Percentiles rank a stretch among this genome's conserved stretches.
Evolutionary conservation across 2,888 invertebrate species (phyloP).

Genomic region (Aspidiotus rigidus): DNA sequence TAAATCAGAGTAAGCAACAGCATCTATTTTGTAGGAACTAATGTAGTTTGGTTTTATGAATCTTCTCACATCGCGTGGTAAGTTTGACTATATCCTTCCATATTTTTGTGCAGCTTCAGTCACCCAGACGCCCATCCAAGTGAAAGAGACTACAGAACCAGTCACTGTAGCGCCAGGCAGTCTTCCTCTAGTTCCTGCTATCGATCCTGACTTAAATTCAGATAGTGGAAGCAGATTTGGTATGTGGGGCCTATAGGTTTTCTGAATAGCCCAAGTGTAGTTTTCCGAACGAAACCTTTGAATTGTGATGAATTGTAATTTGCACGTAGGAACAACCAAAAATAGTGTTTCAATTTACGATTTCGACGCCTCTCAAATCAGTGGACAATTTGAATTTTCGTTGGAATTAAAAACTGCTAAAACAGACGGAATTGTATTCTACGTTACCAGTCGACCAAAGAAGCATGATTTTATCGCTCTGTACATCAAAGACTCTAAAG

Average conservation of each 20-base stretch:
- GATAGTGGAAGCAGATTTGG: constrained; percentile 56
- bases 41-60: too few species aligned
- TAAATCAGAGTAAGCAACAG: too few species aligned
- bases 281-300: too few species aligned
- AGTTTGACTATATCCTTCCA: constrained; percentile 5
- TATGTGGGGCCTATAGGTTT: constrained; percentile 39
- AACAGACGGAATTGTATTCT: constrained; percentile 75
- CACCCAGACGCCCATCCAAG: not conserved
- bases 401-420: constrained; percentile 68
- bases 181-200: constrained; percentile 49
- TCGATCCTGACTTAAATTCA: constrained; percentile 46
- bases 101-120: constrained; percentile 39
- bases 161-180: constrained; percentile 45
- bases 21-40: too few species aligned
- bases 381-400: constrained; percentile 61
- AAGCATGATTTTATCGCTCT: constrained; percentile 54
- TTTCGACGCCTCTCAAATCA: constrained; percentile 47
- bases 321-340: constrained; percentile 52
- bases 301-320: not conserved
- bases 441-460: constrained; percentile 56
- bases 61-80: too few species aligned
- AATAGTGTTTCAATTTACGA: constrained; percentile 66
- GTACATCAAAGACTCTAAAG: constrained; percentile 63
- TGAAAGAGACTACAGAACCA: constrained; percentile 38
- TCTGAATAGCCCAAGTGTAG: not conserved